phyloP scores from a whole-genome alignment of 2,888 invertebrate genomes.

The Loripinus fragilis region DNA sequence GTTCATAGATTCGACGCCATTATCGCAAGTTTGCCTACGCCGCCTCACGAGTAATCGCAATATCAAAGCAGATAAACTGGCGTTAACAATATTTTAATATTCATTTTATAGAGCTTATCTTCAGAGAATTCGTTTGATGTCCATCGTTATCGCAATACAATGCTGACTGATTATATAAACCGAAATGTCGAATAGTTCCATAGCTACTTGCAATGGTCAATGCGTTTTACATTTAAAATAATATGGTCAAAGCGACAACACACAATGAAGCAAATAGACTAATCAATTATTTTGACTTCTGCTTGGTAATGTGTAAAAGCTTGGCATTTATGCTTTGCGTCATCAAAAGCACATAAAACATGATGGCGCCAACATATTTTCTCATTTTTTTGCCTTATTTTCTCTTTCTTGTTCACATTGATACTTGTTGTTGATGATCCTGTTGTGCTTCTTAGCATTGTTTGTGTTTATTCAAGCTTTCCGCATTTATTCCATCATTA shows the following conservation, averaged over 20 bases:
- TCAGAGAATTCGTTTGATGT: conserved; percentile 9
- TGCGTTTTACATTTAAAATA: too few relatives aligned
- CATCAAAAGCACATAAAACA: conserved; percentile 56
- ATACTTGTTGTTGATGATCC: too few relatives aligned
- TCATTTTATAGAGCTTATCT: conserved; percentile 8
- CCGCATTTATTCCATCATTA: too few relatives aligned
- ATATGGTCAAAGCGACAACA: too few relatives aligned
- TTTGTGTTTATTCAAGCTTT: too few relatives aligned
- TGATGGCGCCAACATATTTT: conserved; percentile 40
- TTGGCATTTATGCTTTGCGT: background rate
- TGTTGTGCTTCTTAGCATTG: too few relatives aligned
- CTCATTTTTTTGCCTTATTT: too few relatives aligned
- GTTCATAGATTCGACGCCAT: conserved; percentile 52
- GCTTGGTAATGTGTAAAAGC: too few relatives aligned
- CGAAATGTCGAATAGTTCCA: background rate
- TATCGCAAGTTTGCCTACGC: conserved; percentile 36
- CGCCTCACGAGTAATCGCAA: background rate
- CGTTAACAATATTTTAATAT: conserved; percentile 21
- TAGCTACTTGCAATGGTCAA: too few relatives aligned
- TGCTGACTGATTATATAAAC: conserved; percentile 1
- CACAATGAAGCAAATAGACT: too few relatives aligned
- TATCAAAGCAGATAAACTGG: conserved; percentile 12
- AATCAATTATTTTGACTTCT: too few relatives aligned
- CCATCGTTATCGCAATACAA: background rate
- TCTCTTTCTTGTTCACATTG: too few relatives aligned